Evolutionary conservation across 2,888 invertebrate species (phyloP).

Genomic region (Urechis unicinctus): DNA sequence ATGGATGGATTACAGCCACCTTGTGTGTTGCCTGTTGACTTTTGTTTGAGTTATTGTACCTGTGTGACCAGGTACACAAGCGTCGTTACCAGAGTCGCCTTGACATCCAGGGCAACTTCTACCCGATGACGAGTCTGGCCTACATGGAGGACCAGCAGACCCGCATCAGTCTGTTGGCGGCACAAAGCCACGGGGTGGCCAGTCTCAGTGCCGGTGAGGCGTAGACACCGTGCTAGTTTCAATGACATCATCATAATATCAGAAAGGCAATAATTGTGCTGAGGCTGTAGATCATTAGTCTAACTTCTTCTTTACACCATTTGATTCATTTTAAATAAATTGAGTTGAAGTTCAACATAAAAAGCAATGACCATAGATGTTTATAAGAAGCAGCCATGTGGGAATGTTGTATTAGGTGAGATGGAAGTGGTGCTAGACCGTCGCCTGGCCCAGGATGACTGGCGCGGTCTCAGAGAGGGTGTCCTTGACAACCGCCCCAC

Average conservation of each 20-base stretch:
- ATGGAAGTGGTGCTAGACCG: constrained; percentile 46
- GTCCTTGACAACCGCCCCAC: constrained; percentile 37
- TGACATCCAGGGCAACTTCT: constrained; percentile 42
- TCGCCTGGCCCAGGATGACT: constrained; percentile 37
- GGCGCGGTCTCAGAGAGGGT: constrained; percentile 40
- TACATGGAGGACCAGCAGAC: constrained; percentile 31
- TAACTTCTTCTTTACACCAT: too few relatives aligned
- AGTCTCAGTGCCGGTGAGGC: constrained; percentile 23
- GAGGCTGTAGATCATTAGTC: too few relatives aligned
- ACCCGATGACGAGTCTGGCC: constrained; percentile 38
- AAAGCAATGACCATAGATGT: too few relatives aligned
- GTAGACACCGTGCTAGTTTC: too few relatives aligned
- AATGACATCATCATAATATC: too few relatives aligned
- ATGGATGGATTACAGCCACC: too few relatives aligned
- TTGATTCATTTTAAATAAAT: not conserved
- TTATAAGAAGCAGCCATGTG: too few relatives aligned
- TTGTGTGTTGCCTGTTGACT: too few relatives aligned
- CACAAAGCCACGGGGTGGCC: constrained; percentile 42
- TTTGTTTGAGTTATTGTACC: not conserved
- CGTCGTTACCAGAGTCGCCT: constrained; percentile 13
- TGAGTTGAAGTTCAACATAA: not conserved
- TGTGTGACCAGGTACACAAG: constrained; percentile 1
- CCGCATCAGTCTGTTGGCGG: constrained; percentile 34
- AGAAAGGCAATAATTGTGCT: too few relatives aligned
- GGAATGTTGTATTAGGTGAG: constrained; percentile 30